These are phyloP conservation scores for Lobophora halterata DNA, from an alignment of 2,888 invertebrate genomes.

Conservation along the genomic window DNA sequence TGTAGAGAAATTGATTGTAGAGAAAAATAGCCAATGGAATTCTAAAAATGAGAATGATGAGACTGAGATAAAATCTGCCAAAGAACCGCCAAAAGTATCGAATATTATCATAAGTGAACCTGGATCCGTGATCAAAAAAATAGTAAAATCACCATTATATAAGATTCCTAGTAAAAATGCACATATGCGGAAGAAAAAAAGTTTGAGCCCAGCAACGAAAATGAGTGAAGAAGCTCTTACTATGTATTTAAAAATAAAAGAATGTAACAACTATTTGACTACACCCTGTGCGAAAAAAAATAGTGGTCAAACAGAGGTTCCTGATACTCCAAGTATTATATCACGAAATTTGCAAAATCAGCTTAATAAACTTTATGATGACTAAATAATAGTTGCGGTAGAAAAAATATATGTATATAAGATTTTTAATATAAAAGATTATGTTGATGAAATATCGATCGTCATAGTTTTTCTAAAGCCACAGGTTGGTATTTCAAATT, in stretches of 20 bases:
- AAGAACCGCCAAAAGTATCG: slow-evolving; percentile 30
- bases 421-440: background rate
- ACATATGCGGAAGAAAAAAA: slow-evolving; percentile 54
- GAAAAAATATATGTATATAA: slow-evolving; percentile 1
- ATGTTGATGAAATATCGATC: background rate
- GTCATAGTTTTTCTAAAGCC: slow-evolving; percentile 13
- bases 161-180: slow-evolving; percentile 67
- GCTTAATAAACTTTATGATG: slow-evolving; percentile 60
- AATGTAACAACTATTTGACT: slow-evolving; percentile 61
- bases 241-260: slow-evolving; percentile 68
- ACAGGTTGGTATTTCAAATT: slow-evolving; percentile 31
- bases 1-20: slow-evolving; percentile 50
- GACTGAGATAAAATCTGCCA: slow-evolving; percentile 25
- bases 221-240: slow-evolving; percentile 49
- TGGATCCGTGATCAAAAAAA: slow-evolving; percentile 51
- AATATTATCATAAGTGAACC: slow-evolving; percentile 34
- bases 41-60: slow-evolving; percentile 38
- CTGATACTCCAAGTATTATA: slow-evolving; percentile 60
- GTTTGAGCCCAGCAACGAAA: slow-evolving; percentile 50
- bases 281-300: slow-evolving; percentile 55
- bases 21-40: slow-evolving; percentile 36
- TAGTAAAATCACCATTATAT: slow-evolving; percentile 58
- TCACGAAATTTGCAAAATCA: slow-evolving; percentile 67
- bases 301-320: slow-evolving; percentile 25
- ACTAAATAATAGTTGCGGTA: slow-evolving; percentile 13